phyloP scores from a whole-genome alignment of 1,140 invertebrate species.

The Nasonia longicornis region DNA sequence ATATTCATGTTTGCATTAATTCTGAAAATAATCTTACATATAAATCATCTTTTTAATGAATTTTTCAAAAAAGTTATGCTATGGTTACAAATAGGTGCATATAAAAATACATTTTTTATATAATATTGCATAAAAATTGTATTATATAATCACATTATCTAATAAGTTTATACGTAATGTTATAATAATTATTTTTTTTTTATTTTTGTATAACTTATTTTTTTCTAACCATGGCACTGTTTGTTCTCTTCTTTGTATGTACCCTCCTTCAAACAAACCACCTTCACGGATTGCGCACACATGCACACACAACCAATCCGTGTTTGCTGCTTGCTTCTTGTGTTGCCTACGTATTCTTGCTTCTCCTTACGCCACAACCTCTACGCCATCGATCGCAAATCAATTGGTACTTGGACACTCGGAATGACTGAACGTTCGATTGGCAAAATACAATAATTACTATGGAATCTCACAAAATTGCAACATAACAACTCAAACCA shows the following conservation, averaged over 20 bases:
- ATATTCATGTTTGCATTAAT: neutral
- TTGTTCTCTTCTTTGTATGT: slow-evolving; percentile 66
- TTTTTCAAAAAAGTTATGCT: neutral
- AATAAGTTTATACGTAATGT: slow-evolving; percentile 38
- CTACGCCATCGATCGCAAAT: slow-evolving; percentile 56
- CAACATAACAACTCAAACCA: slow-evolving; percentile 42
- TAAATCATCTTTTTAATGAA: neutral
- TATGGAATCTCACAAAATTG: slow-evolving; percentile 42
- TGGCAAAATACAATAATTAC: slow-evolving; percentile 46
- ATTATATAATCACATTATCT: slow-evolving; percentile 28
- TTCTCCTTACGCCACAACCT: slow-evolving; percentile 55
- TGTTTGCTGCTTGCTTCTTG: slow-evolving; percentile 65
- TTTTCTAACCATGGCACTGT: slow-evolving; percentile 61
- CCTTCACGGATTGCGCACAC: slow-evolving; percentile 60
- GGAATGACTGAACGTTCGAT: slow-evolving; percentile 49
- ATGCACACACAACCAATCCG: slow-evolving; percentile 62
- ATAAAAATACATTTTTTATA: slow-evolving; percentile 23
- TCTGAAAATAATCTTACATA: neutral
- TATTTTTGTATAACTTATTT: slow-evolving; percentile 50
- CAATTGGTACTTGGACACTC: slow-evolving; percentile 55
- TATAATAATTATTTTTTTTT: slow-evolving; percentile 23
- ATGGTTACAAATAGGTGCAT: slow-evolving; percentile 7
- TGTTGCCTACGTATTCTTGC: slow-evolving; percentile 60
- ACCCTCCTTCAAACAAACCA: slow-evolving; percentile 55
- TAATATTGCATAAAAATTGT: neutral